Evolutionary conservation across 2,888 invertebrate species (phyloP), one percentile per base, ranked within the genome.

Genomic region (Pyralis farinalis): DNA sequence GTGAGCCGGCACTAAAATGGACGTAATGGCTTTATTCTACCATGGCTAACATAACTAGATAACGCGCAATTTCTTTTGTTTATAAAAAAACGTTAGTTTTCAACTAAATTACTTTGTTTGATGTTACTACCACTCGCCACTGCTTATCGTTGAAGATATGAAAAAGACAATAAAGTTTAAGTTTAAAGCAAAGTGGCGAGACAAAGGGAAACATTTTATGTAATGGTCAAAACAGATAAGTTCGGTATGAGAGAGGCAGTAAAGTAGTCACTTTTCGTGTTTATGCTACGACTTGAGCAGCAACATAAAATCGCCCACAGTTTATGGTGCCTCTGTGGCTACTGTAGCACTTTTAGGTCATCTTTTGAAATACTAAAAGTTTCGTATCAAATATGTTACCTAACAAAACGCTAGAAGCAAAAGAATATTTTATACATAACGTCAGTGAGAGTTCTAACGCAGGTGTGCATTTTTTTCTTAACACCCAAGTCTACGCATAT

Each of bases 191-290:
- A 59, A 47, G 47, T 48, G 44, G 44, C 52, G 54, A 67, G 67
- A 82, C 82, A 83, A 80, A 73, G 62, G 75, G 58, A 62, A 68
- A 71, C 74, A 77, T 73, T 80, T 77, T 73, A 65, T 64, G 75
- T 80, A 83, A 85, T 83, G 83, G 80, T 61, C 69, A 67, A 69
- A 75, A 74, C 62, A 72, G 78, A 77, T 70, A 80, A 68, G 71
- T 58, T 55, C 58, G 65, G 66, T 62, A 72, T 56, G 59, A 56
- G 50, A 68, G 66, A 61, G 65, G 73, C 65, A 73, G 79, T 84
- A 83, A 84, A 85, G 72, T 78, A 74, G 71, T 76, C 74, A 71
- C 73, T 65, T 57, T 57, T 54, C 50, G 54, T 55, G 63, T 74
- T 74, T 78, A 72, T 70, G 68, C 70, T 60, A 69, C 63, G 66